These are phyloP conservation scores for Microplitis manilae DNA, from an alignment of 2,888 invertebrate genomes.

Conservation along the genomic window DNA sequence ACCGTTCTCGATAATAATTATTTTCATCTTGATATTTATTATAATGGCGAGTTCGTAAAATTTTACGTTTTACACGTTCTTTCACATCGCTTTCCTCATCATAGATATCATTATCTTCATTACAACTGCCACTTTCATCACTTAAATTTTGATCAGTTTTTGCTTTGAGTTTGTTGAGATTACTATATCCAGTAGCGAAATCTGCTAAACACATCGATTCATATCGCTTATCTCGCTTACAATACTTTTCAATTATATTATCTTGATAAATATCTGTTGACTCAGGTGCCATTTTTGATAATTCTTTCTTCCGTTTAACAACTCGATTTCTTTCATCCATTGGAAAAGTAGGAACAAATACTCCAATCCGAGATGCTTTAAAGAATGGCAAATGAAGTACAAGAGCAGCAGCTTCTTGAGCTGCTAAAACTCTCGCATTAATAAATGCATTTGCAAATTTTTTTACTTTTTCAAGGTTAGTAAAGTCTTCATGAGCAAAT, in stretches of 20 bases:
- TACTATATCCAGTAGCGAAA: conserved; percentile 14
- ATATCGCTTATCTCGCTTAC: conserved; percentile 6
- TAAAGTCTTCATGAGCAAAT: neutral
- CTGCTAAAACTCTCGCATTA: conserved; percentile 16
- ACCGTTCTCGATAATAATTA: conserved; percentile 22
- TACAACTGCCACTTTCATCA: neutral
- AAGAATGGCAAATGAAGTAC: conserved; percentile 16
- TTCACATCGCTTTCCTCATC: neutral
- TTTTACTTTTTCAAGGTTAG: neutral
- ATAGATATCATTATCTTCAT: neutral
- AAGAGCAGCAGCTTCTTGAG: conserved; percentile 26
- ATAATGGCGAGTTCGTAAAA: conserved; percentile 6
- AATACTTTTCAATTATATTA: neutral
- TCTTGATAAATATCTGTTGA: too few species aligned
- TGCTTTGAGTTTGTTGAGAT: neutral
- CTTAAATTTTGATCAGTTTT: neutral
- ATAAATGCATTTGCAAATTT: conserved; percentile 18
- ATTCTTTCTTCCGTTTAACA: neutral
- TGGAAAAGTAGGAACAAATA: conserved; percentile 13
- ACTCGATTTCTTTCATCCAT: neutral
- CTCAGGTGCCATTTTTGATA: too few species aligned
- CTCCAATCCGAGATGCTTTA: conserved; percentile 3
- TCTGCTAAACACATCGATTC: conserved; percentile 18
- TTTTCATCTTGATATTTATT: conserved; percentile 3
- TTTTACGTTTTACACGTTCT: neutral